Conservation (phyloP, 2,888 invertebrate genomes). For the Ferrisia virgata region DNA sequence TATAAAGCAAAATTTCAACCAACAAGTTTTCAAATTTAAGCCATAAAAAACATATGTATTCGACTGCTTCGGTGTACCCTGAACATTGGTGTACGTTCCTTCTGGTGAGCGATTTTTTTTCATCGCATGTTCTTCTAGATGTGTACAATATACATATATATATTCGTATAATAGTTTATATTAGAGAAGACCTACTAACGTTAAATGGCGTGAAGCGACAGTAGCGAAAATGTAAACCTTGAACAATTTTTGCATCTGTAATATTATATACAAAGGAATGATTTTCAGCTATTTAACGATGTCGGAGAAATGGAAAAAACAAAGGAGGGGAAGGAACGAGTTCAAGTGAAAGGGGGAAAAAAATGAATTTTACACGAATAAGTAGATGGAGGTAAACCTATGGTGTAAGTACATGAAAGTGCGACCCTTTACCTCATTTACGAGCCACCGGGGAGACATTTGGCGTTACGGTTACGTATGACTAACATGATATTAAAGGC, state of each 20-base stretch:
- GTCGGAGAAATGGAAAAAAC: background rate
- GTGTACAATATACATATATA: background rate
- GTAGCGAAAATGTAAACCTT: background rate
- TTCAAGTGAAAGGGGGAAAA: too few relatives aligned
- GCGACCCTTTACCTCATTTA: slow-evolving; percentile 36
- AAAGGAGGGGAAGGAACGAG: too few relatives aligned
- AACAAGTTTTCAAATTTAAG: background rate
- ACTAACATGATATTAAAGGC: slow-evolving; percentile 38
- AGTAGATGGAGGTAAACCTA: background rate
- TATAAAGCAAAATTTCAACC: background rate
- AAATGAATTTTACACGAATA: background rate
- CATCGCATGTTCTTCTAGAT: background rate
- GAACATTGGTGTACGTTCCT: background rate
- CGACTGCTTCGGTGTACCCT: background rate
- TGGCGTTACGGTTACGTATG: background rate
- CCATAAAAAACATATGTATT: background rate
- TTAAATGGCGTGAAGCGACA: too few relatives aligned
- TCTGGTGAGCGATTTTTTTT: background rate
- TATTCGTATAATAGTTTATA: too few relatives aligned
- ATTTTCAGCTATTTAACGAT: background rate
- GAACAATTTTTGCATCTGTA: background rate
- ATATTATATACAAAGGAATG: background rate
- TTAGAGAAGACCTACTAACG: too few relatives aligned
- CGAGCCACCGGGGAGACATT: slow-evolving; percentile 35
- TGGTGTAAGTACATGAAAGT: slow-evolving; percentile 4